Conservation (phyloP, 2,113 vertebrate genomes). For the Sinocyclocheilus anophthalmus region DNA sequence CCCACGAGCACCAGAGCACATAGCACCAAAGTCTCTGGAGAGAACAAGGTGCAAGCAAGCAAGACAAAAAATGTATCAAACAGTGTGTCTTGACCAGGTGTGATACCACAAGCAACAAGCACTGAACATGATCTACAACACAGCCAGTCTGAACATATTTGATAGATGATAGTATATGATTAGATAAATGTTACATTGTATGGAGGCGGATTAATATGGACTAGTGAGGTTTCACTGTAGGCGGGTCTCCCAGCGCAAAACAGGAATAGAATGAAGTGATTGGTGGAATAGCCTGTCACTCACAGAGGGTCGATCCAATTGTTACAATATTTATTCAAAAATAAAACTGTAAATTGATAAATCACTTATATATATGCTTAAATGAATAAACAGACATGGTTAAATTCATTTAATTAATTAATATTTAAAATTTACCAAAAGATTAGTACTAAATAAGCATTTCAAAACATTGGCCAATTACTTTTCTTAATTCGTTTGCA, state of each 20-base stretch:
- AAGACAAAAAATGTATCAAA: not conserved
- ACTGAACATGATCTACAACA: not conserved
- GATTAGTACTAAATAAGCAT: not conserved
- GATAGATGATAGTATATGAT: not conserved
- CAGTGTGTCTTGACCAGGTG: not conserved
- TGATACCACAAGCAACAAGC: not conserved
- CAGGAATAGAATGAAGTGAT: not conserved
- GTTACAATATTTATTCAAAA: not conserved
- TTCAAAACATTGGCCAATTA: not conserved
- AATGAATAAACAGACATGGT: not conserved
- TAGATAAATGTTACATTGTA: not conserved
- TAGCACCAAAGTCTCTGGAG: slow-evolving; percentile 6
- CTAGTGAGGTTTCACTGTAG: not conserved
- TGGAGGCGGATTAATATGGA: not conserved
- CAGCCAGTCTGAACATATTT: not conserved
- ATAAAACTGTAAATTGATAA: not conserved
- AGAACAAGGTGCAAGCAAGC: slow-evolving; percentile 17
- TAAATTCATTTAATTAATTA: not conserved
- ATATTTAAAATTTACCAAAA: not conserved
- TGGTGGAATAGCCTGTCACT: not conserved
- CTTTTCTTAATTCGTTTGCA: not conserved
- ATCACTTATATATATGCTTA: not conserved
- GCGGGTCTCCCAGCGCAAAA: not conserved
- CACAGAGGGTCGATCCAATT: not conserved
- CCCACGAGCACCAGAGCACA: not conserved